These are phyloP conservation scores for Microcebus murinus DNA, from an alignment of 2,113 vertebrate species.

Conservation along the genomic window DNA sequence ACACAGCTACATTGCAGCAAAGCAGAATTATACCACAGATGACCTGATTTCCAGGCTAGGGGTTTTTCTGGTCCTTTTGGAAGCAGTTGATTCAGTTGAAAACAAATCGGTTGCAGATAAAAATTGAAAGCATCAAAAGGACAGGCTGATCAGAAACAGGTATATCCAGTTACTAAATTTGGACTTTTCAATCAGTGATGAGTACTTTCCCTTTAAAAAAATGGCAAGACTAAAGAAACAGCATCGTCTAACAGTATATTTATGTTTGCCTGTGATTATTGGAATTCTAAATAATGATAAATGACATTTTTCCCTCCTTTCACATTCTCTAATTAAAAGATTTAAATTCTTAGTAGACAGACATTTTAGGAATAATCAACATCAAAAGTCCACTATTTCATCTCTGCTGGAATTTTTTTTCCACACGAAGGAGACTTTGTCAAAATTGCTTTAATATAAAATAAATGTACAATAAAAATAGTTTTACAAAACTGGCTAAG, in stretches of 20 bases:
- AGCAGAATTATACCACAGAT: slow-evolving; percentile 2
- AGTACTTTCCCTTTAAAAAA: not conserved
- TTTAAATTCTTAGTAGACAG: not conserved
- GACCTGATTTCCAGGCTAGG: not conserved
- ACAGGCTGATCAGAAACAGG: not conserved
- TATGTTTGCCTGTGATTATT: not conserved
- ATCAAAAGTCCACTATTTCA: slow-evolving; percentile 16
- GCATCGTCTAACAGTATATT: not conserved
- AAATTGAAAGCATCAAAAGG: slow-evolving; percentile 23
- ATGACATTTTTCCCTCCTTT: not conserved
- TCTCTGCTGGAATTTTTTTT: not conserved
- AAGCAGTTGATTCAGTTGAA: slow-evolving; percentile 27
- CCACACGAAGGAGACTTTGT: slow-evolving; percentile 6
- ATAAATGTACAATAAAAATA: not conserved
- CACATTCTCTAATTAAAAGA: not conserved
- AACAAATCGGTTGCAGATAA: slow-evolving; percentile 33
- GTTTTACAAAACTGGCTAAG: slow-evolving; percentile 15
- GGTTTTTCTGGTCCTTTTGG: not conserved
- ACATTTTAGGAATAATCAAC: not conserved
- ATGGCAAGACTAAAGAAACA: not conserved
- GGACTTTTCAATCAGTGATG: not conserved
- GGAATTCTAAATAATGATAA: not conserved
- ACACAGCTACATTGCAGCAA: not conserved
- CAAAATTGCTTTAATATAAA: slow-evolving; percentile 21
- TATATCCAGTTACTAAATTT: not conserved